Base-by-base conservation (phyloP, 2,888 invertebrate genomes). In the Agriotes lineatus region DNA sequence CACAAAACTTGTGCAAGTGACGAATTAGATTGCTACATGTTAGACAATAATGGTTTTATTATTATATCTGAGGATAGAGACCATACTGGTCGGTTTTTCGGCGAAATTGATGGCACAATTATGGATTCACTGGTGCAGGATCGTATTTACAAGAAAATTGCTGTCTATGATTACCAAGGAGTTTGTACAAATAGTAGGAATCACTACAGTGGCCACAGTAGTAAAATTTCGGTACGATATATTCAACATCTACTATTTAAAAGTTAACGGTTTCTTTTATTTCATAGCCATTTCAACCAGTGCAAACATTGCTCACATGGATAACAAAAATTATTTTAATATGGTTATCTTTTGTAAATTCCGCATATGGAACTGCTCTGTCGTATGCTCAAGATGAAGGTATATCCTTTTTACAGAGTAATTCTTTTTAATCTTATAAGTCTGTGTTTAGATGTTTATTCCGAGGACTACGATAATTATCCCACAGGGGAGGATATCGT, bases 41-140 rank as follows among this genome's bases (percentile, higher is more conserved):
- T 97, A 63, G 97, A 97, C 81, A 96, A 97, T 84, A 96, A 96
- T 82, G 97, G 97, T 10, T 97, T 96, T 82, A 93, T 97, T 58
- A 92, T 97, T 59, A 90, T 96, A 37, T 96, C 96, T 0, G 96
- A 96, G 83, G 92, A 93, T 74, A 88, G 89, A 30, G 90, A 93
- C 42, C 94, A 96, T 78, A 95, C 95, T 0, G 97, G 97, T 0
- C 90, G 92, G 79, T 97, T 97, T 85, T 97, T 97, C 79, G 97
- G 97, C 0, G 95, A 96, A 84, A 93, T 96, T 42, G 96, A 97
- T 82, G 96, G 96, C 16, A 96, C 96, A 10, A 95, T 96, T 70
- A 96, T 96, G 95, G 95, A 96, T 83, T 95, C 95, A 0, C 85
- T 96, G 59, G 96, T 96, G 0, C 95, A 96, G 81, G 95, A 95